phyloP scores from a whole-genome alignment of 2,888 invertebrate species.

The Stictocephala bisonia region DNA sequence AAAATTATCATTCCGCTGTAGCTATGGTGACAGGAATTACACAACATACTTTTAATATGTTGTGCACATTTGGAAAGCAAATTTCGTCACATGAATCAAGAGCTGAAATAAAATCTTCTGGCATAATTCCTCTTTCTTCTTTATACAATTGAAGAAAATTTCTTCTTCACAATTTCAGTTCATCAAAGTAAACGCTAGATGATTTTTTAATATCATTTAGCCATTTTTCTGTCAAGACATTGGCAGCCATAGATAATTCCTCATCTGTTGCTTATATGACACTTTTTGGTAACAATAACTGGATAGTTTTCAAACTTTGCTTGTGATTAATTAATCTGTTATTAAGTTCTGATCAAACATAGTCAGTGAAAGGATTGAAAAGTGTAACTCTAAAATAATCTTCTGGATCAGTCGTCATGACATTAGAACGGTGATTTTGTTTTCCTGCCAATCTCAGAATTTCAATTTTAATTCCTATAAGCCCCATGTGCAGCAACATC shows the following conservation, averaged over 20 bases:
- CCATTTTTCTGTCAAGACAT: neutral
- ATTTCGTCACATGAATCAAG: no score
- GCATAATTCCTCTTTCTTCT: no score
- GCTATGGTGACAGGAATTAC: neutral
- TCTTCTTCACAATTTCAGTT: no score
- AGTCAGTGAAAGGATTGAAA: neutral
- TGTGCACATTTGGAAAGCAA: neutral
- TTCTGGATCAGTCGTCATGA: no score
- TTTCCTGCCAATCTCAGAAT: neutral
- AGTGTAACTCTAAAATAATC: neutral
- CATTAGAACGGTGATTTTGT: neutral
- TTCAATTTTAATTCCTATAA: neutral
- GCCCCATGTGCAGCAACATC: no score
- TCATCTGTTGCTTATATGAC: neutral
- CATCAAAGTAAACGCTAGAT: neutral
- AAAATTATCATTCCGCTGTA: neutral
- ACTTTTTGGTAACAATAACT: no score
- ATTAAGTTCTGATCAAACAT: conserved; percentile 5
- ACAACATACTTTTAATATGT: neutral
- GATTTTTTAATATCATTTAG: neutral
- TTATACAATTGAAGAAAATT: neutral
- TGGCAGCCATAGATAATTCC: neutral
- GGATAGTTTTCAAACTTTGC: no score
- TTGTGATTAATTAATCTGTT: neutral
- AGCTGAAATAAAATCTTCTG: no score